Base-by-base conservation (phyloP, 2,113 vertebrate genomes). In the Corythoichthys intestinalis region DNA sequence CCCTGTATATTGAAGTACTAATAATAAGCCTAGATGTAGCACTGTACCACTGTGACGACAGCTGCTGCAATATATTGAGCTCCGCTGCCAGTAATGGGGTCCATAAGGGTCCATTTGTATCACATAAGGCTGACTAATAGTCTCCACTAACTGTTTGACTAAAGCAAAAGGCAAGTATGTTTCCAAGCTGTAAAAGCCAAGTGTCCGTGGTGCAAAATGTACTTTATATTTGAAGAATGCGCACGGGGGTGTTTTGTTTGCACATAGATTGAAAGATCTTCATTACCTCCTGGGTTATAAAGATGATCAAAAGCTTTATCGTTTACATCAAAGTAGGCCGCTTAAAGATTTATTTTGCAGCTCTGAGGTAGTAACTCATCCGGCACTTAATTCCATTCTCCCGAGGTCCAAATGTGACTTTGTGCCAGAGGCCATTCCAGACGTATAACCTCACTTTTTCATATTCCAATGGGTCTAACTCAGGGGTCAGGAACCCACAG, bases 311-410 rank as follows among this genome's bases (percentile, higher is more conserved):
- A 52, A 66, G 64, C 64, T 39, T 52, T 75, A 70, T 67, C 69
- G 72, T 67, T 64, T 4, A 74, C 69, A 84, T 82, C 72, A 81
- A 73, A 74, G 75, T 50, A 75, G 65, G 69, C 62, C 67, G 62
- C 58, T 73, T 5, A 28, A 67, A 76, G 47, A 78, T 77, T 60
- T 73, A 50, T 62, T 67, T 80, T 54, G 67, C 69, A 49, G 66
- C 68, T 57, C 67, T 41, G 1, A 63, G 61, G 49, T 71, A 73
- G 67, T 57, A 52, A 65, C 67, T 66, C 61, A 74, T 70, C 69
- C 68, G 58, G 57, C 74, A 69, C 67, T 73, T 74, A 66, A 67
- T 73, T 82, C 37, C 77, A 68, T 77, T 48, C 60, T 66, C 63
- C 68, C 74, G 57, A 77, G 74, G 67, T 67, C 69, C 66, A 69